These are phyloP conservation scores for Parnassius glacialis DNA, from an alignment of 2,888 invertebrate genomes.

Conservation along the genomic window DNA sequence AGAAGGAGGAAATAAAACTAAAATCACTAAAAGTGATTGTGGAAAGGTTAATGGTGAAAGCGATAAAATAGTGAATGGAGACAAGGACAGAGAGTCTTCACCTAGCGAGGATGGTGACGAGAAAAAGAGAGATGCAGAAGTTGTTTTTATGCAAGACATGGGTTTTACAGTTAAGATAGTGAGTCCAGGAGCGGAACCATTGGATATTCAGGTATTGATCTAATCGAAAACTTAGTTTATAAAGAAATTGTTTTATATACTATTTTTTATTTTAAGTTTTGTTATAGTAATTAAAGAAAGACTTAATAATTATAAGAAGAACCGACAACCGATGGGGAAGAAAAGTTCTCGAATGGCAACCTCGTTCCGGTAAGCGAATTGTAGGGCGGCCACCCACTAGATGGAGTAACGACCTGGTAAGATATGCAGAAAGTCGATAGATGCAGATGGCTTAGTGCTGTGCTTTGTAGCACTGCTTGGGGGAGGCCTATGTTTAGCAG, in stretches of 20 bases:
- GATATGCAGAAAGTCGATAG: too few relatives aligned
- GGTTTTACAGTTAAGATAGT: constrained; percentile 97
- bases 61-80: constrained; percentile 61
- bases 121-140: constrained; percentile 86
- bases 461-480: too few relatives aligned
- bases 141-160: constrained; percentile 94
- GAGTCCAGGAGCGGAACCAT: constrained; percentile 93
- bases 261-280: neutral
- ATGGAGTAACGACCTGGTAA: too few relatives aligned
- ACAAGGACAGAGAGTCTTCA: constrained; percentile 68
- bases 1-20: constrained; percentile 41
- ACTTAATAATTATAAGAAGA: too few relatives aligned
- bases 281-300: too few relatives aligned
- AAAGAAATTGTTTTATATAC: neutral
- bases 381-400: too few relatives aligned
- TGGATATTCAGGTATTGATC: constrained; percentile 91
- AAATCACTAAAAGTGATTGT: constrained; percentile 42
- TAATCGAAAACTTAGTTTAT: neutral
- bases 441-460: too few relatives aligned
- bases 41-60: constrained; percentile 59
- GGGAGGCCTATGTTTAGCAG: too few relatives aligned
- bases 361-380: too few relatives aligned
- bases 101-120: constrained; percentile 79
- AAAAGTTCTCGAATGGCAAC: too few relatives aligned
- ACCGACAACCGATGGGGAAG: too few relatives aligned